Conservation (phyloP, 2,113 vertebrate genomes). For the Mustela lutreola region DNA sequence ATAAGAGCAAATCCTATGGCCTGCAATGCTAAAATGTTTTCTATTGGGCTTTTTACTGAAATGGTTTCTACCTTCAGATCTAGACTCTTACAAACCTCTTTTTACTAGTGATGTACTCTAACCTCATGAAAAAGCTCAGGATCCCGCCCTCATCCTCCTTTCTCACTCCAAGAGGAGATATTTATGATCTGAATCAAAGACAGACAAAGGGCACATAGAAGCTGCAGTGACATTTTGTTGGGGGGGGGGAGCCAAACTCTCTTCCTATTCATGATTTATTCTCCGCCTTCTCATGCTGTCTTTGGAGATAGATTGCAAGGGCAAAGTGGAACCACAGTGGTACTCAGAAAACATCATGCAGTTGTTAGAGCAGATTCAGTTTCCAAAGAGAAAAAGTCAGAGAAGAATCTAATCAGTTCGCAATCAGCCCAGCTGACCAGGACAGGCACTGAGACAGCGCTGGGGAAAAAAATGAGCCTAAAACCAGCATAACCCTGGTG, state of each 20-base stretch:
- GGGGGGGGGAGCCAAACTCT: neutral
- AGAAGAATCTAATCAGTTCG: neutral
- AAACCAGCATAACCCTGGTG: neutral
- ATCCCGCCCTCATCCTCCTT: neutral
- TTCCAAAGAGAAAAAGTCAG: neutral
- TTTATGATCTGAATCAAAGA: neutral
- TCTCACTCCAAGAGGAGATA: neutral
- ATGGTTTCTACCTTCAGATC: neutral
- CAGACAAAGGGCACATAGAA: neutral
- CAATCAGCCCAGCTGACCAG: neutral
- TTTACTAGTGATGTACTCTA: neutral
- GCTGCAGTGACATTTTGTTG: neutral
- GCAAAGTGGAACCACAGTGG: neutral
- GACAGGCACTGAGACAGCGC: neutral
- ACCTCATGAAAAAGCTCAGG: neutral
- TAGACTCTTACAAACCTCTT: neutral
- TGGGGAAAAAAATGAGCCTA: neutral
- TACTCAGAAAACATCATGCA: neutral
- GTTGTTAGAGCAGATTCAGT: neutral
- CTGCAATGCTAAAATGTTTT: neutral
- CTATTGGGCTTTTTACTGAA: neutral
- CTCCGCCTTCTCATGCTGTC: neutral
- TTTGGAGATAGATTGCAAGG: neutral
- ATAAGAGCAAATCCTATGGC: neutral
- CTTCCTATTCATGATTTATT: neutral